Conservation (phyloP, 2,888 invertebrate genomes). For the Amphipoea oculea region DNA sequence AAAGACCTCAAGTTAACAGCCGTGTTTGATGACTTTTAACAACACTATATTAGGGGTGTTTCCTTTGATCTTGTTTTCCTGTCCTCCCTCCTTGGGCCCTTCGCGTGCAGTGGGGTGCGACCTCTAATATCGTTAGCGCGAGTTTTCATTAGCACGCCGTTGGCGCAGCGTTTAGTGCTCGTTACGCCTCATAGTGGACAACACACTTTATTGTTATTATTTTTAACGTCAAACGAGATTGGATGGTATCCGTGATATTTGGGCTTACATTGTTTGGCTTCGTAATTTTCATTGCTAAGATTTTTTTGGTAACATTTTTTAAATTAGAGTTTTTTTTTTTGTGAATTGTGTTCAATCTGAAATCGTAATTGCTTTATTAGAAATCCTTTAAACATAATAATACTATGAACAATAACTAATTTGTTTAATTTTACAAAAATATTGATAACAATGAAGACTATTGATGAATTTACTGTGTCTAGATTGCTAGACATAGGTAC, state of each 20-base stretch:
- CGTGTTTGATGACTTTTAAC: neutral
- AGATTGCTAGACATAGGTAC: too few species aligned
- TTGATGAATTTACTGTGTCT: too few species aligned
- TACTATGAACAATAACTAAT: neutral
- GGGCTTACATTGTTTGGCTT: constrained; percentile 54
- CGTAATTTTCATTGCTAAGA: constrained; percentile 56
- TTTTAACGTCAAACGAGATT: constrained; percentile 67
- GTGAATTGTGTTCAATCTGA: neutral
- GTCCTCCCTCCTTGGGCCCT: neutral
- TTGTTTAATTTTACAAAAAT: neutral
- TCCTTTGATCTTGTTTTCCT: neutral
- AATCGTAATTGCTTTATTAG: neutral
- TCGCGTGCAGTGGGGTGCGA: constrained; percentile 50
- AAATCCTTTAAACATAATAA: neutral
- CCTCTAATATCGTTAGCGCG: constrained; percentile 76
- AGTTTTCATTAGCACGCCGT: constrained; percentile 81
- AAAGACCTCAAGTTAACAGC: neutral
- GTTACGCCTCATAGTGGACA: constrained; percentile 78
- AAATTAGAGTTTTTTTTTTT: neutral
- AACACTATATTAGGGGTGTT: neutral
- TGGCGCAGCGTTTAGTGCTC: constrained; percentile 76
- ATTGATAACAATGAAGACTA: neutral
- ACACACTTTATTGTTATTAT: constrained; percentile 78
- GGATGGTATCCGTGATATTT: constrained; percentile 64
- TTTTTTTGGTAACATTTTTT: constrained; percentile 26